Conservation (phyloP, 2,797 vertebrate species). For the Gymnocypris eckloni region DNA sequence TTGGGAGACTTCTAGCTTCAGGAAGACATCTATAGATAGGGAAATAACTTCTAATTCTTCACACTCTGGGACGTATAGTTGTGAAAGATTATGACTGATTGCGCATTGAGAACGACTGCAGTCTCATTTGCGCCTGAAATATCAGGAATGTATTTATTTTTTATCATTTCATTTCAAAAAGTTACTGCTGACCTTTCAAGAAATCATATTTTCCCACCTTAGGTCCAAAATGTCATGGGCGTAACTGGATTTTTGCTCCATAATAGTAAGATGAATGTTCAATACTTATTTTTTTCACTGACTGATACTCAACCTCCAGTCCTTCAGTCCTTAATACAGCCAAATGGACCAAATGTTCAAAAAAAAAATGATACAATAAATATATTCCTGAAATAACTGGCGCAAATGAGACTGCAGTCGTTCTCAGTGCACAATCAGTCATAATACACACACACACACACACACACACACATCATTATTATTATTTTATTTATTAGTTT, state of each 20-base stretch:
- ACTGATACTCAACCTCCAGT: too few relatives aligned
- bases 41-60: constrained; percentile 2
- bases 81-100: constrained; percentile 8
- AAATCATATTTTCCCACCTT: constrained; percentile 16
- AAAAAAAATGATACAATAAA: too few relatives aligned
- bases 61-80: neutral
- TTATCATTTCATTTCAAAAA: neutral
- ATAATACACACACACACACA: too few relatives aligned
- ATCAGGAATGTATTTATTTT: neutral
- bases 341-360: too few relatives aligned
- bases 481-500: too few relatives aligned
- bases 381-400: too few relatives aligned
- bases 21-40: neutral
- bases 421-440: too few relatives aligned
- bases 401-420: too few relatives aligned
- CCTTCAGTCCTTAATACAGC: too few relatives aligned
- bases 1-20: neutral
- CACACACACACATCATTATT: too few relatives aligned
- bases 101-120: neutral
- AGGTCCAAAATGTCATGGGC: neutral
- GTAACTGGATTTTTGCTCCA: neutral
- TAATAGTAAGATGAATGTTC: neutral
- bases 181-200: constrained; percentile 7
- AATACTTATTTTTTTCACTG: neutral
- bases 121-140: neutral